Evolutionary conservation across 2,888 invertebrate species (phyloP).

Genomic region (Orthosia gothica): DNA sequence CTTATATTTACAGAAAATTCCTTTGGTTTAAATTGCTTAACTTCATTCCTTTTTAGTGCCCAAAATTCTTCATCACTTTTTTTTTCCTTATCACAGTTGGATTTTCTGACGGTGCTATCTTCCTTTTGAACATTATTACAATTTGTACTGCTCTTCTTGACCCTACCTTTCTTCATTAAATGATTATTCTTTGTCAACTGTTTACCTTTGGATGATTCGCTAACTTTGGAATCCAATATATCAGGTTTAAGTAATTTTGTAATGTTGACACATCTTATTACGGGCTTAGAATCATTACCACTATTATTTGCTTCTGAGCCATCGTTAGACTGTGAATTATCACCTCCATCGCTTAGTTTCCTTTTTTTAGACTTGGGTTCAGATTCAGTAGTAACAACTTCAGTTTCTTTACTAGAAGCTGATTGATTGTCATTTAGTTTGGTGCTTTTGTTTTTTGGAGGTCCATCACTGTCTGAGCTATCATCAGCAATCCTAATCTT

Average conservation of each 20-base stretch:
- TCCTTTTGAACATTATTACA: constrained; percentile 19
- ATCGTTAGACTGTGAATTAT: constrained; percentile 6
- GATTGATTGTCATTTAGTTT: constrained; percentile 49
- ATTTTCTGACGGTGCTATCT: constrained; percentile 30
- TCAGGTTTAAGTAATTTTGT: constrained; percentile 83
- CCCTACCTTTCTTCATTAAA: constrained; percentile 36
- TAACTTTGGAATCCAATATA: constrained; percentile 54
- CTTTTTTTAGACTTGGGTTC: constrained; percentile 45
- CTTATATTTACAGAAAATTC: constrained; percentile 75
- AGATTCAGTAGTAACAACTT: constrained; percentile 7
- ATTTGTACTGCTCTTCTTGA: constrained; percentile 34
- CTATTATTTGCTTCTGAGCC: constrained; percentile 24
- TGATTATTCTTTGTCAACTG: constrained; percentile 46
- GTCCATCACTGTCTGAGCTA: constrained; percentile 70
- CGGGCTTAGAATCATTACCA: constrained; percentile 69
- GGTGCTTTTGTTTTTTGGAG: constrained; percentile 14
- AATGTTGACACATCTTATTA: constrained; percentile 86
- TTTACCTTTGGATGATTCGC: not conserved
- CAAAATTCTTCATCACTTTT: constrained; percentile 68
- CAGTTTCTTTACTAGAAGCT: constrained; percentile 23
- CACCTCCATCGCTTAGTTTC: constrained; percentile 29
- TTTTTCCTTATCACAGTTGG: constrained; percentile 23
- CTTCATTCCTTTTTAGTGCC: constrained; percentile 77
- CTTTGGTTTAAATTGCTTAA: constrained; percentile 80
- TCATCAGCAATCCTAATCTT: constrained; percentile 66